Percentiles rank a stretch among this genome's conserved stretches.
These are phyloP conservation scores for Bos taurus DNA, from an alignment of 2,113 vertebrate species.

Conservation along the genomic window DNA sequence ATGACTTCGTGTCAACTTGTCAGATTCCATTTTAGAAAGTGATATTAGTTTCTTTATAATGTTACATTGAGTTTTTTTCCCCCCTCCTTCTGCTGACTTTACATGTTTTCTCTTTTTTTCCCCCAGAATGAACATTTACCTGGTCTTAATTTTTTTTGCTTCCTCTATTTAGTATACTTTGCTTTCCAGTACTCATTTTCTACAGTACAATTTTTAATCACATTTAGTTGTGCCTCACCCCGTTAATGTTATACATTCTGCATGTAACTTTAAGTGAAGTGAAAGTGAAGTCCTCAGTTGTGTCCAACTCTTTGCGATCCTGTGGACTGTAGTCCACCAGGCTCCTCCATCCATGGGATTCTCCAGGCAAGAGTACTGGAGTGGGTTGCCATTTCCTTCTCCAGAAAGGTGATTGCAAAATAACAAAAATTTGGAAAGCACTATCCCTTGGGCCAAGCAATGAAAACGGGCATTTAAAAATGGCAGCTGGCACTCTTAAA, in stretches of 20 bases:
- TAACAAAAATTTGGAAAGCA: not conserved
- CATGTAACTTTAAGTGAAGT: not conserved
- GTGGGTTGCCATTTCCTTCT: no score
- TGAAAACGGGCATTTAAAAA: not conserved
- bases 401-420: not conserved
- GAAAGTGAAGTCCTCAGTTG: no score
- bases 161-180: not conserved
- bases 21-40: constrained; percentile 12
- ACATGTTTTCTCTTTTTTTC: not conserved
- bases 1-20: not conserved
- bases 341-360: no score
- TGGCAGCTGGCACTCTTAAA: not conserved
- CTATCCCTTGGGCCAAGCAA: not conserved
- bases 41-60: not conserved
- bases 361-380: no score
- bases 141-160: not conserved
- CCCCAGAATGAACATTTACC: not conserved
- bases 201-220: not conserved
- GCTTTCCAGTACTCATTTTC: not conserved
- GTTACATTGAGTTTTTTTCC: not conserved
- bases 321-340: no score
- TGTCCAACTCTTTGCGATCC: no score
- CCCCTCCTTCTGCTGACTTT: not conserved
- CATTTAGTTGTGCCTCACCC: not conserved
- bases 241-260: not conserved